These are phyloP conservation scores for Mycteria americana DNA, from an alignment of 2,797 vertebrate species.

Conservation along the genomic window DNA sequence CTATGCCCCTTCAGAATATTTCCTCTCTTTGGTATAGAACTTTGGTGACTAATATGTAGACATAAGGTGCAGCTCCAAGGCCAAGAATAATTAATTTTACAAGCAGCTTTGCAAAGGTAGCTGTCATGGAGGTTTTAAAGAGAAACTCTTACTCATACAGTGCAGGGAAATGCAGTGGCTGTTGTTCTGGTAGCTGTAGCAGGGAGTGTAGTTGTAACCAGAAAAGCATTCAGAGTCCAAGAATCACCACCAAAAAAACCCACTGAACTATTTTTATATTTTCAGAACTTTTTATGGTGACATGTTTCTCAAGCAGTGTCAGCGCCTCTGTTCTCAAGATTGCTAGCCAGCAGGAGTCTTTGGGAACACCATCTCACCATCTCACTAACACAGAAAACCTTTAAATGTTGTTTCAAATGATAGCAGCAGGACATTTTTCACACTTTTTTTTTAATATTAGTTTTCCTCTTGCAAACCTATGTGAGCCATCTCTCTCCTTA, in stretches of 20 bases:
- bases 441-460: neutral
- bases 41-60: neutral
- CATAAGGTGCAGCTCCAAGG: neutral
- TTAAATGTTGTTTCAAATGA: neutral
- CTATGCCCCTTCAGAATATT: neutral
- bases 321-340: neutral
- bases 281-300: constrained; percentile 14
- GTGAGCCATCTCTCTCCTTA: neutral
- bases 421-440: neutral
- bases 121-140: neutral
- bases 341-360: neutral
- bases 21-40: neutral
- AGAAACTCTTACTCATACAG: neutral
- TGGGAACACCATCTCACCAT: neutral
- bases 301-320: neutral
- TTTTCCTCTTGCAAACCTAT: neutral
- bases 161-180: neutral
- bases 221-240: constrained; percentile 25
- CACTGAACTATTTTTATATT: constrained; percentile 17
- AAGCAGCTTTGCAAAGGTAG: neutral
- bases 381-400: neutral
- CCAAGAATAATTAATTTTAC: neutral
- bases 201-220: constrained; percentile 10
- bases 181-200: neutral
- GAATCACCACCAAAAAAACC: neutral